Percentiles rank a stretch among this genome's conserved stretches.
phyloP scores from a whole-genome alignment of 2,797 vertebrate species.

The Crypturellus tataupa region DNA sequence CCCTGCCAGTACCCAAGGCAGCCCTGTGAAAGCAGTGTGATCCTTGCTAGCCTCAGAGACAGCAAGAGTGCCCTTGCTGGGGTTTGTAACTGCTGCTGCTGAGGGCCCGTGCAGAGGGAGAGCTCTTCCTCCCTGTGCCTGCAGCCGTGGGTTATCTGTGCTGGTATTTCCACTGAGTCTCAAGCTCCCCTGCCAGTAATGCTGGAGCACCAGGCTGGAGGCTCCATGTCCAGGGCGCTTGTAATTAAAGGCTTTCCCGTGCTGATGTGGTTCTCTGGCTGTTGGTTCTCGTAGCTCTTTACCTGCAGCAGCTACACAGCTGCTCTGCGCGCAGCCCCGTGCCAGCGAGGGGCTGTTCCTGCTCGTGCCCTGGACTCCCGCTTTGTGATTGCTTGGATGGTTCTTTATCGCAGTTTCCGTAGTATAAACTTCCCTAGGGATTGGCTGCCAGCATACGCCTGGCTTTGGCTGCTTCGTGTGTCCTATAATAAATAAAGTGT shows the following conservation, averaged over 20 bases:
- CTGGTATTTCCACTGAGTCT: neutral
- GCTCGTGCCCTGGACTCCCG: neutral
- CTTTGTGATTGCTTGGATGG: neutral
- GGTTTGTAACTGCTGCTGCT: neutral
- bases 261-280: neutral
- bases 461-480: neutral
- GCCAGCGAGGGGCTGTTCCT: neutral
- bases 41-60: neutral
- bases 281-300: neutral
- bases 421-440: rapidly evolving
- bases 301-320: neutral
- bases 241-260: neutral
- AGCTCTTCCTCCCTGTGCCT: neutral
- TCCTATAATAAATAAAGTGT: neutral
- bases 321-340: neutral
- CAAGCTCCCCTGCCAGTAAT: neutral
- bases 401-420: neutral
- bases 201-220: neutral
- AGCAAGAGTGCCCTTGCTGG: rapidly evolving
- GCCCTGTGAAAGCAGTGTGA: neutral
- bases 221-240: neutral
- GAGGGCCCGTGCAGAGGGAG: no score
- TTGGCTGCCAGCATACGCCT: neutral
- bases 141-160: neutral
- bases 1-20: neutral